Conservation (phyloP, 2,113 vertebrate species). For the Terrapene triunguis region DNA sequence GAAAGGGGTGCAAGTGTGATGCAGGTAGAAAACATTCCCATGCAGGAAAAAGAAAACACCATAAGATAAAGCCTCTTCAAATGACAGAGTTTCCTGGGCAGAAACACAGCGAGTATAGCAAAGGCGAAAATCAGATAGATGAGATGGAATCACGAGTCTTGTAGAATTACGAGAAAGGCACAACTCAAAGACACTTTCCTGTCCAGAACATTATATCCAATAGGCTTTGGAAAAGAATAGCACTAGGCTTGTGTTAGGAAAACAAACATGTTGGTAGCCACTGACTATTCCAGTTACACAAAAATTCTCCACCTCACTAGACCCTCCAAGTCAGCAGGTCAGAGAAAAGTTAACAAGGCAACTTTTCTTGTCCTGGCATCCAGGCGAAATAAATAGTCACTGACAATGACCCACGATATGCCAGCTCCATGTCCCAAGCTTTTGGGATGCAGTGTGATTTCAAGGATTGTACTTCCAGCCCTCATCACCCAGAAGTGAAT, state of each 20-base stretch:
- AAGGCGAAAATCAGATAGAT: slow-evolving; percentile 15
- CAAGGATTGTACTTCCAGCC: neutral
- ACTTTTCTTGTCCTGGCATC: neutral
- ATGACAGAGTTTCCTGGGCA: slow-evolving; percentile 57
- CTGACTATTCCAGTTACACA: neutral
- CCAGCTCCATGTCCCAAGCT: neutral
- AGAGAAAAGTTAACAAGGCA: neutral
- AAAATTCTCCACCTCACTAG: neutral
- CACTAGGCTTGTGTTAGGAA: slow-evolving; percentile 22
- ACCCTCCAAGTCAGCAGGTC: neutral
- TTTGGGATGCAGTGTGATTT: neutral
- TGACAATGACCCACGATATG: neutral
- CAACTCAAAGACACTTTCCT: neutral
- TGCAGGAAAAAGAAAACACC: slow-evolving; percentile 41
- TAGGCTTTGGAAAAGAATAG: neutral
- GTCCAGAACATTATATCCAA: neutral
- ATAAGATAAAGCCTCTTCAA: slow-evolving; percentile 35
- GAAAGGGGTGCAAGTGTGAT: neutral
- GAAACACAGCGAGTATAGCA: slow-evolving; percentile 34
- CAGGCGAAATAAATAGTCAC: slow-evolving; percentile 8
- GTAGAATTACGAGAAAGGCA: slow-evolving; percentile 16
- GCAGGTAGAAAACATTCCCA: slow-evolving; percentile 49
- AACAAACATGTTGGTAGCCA: neutral
- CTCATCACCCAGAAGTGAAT: neutral
- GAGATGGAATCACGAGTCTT: slow-evolving; percentile 57